phyloP scores from a whole-genome alignment of 2,888 invertebrate genomes.

The Lymantria monacha region DNA sequence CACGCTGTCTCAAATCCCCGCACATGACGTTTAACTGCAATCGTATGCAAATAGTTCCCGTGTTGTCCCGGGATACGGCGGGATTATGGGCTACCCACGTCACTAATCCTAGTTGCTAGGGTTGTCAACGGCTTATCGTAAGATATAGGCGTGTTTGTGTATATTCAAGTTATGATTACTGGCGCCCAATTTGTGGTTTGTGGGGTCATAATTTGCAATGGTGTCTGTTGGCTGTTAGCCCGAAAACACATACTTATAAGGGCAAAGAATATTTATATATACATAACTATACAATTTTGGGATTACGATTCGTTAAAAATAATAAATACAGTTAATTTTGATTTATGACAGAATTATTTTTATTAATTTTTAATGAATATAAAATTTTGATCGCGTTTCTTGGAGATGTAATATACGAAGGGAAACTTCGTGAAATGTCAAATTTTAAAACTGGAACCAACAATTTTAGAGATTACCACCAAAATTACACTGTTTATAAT shows the following conservation, averaged over 20 bases:
- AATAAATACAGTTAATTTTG: too few relatives aligned
- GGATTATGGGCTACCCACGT: slow-evolving; percentile 53
- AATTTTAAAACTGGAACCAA: too few relatives aligned
- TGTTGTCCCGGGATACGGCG: slow-evolving; percentile 57
- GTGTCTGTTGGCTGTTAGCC: slow-evolving; percentile 23
- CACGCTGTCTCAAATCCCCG: slow-evolving; percentile 62
- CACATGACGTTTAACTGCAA: slow-evolving; percentile 73
- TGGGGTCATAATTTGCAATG: slow-evolving; percentile 28
- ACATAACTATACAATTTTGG: not conserved
- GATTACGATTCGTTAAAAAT: too few relatives aligned
- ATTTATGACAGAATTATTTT: too few relatives aligned
- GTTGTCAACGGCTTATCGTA: slow-evolving; percentile 61
- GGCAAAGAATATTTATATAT: slow-evolving; percentile 1
- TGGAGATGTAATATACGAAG: too few relatives aligned
- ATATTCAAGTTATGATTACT: slow-evolving; percentile 37
- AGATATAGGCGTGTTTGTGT: slow-evolving; percentile 55
- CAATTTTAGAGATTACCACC: too few relatives aligned
- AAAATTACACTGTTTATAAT: too few relatives aligned
- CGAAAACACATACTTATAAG: slow-evolving; percentile 4
- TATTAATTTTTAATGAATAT: too few relatives aligned
- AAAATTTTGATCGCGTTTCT: too few relatives aligned
- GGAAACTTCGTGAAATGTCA: too few relatives aligned
- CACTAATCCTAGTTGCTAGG: slow-evolving; percentile 62
- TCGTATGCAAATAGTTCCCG: slow-evolving; percentile 66
- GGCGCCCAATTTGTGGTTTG: slow-evolving; percentile 33